phyloP scores from a whole-genome alignment of 1,140 invertebrate species.

The Neotoxoptera formosana region DNA sequence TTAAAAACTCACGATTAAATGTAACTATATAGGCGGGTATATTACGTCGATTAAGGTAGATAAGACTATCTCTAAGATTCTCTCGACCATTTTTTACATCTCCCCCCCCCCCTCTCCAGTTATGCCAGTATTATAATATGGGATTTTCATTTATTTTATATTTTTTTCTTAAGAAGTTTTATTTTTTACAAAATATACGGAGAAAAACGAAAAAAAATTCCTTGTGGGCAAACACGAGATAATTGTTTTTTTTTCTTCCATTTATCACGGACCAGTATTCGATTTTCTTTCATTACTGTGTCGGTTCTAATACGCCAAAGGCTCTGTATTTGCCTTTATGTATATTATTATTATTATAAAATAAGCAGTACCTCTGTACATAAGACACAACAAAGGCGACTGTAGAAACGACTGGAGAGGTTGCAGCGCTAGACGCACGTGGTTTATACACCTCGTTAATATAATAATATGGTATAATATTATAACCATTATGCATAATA shows the following conservation, averaged over 20 bases:
- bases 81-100: background rate
- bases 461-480: background rate
- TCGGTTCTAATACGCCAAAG: background rate
- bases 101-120: background rate
- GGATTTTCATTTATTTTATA: background rate
- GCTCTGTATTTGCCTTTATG: background rate
- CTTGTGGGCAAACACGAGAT: background rate
- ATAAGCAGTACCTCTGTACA: background rate
- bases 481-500: background rate
- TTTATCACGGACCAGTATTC: background rate
- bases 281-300: background rate
- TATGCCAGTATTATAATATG: too few relatives aligned
- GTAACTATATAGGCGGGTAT: background rate
- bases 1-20: constrained; percentile 17
- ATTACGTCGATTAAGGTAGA: background rate
- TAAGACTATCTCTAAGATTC: background rate
- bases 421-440: background rate
- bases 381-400: background rate
- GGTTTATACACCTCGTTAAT: background rate
- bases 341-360: background rate
- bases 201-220: background rate
- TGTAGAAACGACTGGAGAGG: background rate
- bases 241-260: background rate
- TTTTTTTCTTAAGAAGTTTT: background rate
- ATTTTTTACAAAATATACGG: background rate